These are phyloP conservation scores for Pachymerium ferrugineum DNA, from an alignment of 2,888 invertebrate species.

Conservation along the genomic window DNA sequence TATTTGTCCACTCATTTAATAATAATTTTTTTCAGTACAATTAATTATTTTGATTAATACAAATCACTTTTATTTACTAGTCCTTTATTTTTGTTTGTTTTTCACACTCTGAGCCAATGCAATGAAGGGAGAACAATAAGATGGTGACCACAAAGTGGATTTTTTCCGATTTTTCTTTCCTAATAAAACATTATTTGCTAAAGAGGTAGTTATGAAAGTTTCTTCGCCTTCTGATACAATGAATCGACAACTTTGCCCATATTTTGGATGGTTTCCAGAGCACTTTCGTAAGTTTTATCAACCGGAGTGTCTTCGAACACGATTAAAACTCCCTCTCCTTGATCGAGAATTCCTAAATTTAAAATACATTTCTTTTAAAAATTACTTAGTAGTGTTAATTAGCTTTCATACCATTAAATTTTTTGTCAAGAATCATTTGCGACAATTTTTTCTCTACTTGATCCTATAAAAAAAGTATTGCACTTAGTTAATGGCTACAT, in stretches of 20 bases:
- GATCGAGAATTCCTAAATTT: conserved; percentile 88
- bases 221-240: conserved; percentile 97
- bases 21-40: too few species aligned
- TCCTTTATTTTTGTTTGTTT: not conserved
- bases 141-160: not conserved
- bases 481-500: too few species aligned
- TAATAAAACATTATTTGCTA: not conserved
- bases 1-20: too few species aligned
- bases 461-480: conserved; percentile 54
- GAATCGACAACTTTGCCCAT: conserved; percentile 99
- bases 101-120: not conserved
- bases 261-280: conserved; percentile 93
- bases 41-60: not conserved
- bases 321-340: conserved; percentile 95
- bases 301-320: conserved; percentile 92
- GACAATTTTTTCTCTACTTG: conserved; percentile 98
- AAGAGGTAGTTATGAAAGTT: conserved; percentile 66
- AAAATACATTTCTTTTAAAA: not conserved
- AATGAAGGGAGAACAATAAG: not conserved
- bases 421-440: conserved; percentile 99
- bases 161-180: not conserved
- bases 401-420: conserved; percentile 58
- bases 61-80: not conserved
- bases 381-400: not conserved
- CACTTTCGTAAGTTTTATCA: conserved; percentile 96